Evolutionary conservation across 2,888 invertebrate species (phyloP), one percentile per base, ranked within the genome.

Genomic region (Tachina lurida): DNA sequence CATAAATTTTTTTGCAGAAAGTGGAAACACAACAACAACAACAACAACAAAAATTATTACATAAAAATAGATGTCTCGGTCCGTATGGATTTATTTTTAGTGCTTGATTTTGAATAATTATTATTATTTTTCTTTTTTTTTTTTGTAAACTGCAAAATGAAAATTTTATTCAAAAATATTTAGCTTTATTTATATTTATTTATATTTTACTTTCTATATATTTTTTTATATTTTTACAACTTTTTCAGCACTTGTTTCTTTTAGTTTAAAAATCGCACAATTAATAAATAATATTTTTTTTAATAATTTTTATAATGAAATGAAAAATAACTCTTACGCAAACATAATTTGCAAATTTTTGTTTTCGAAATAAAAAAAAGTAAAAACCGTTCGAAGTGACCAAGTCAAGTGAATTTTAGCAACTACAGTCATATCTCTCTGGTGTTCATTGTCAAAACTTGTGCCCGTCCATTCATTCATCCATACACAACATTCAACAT

Each of bases 1-100:
- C 31, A 31, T 31, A n/a, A n/a, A 31, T 7, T 7, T 31, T 63
- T 56, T 41, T n/a, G 68, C 39, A 60, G 49, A 77, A 60, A 49
- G n/a, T 56, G 74, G 3, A 41, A 47, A 77, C 43, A 67, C 15
- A 49, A n/a, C n/a, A n/a, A n/a, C n/a, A n/a, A n/a, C 9, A 65
- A 22, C 31, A 31, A 31, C 31, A 31, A 31, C 31, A 45, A 58
- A 74, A 60, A 88, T 89, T 91, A 90, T 91, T 91, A 91, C 91
- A 91, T 91, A 91, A 91, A 81, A 74, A 90, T 89, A 90, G 89
- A 88, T 88, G 90, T 90, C 91, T 90, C 90, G 90, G 87, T 91
- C 92, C 91, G 90, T 88, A 88, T 89, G 89, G 86, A 89, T 90
- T 90, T 91, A 91, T 91, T 91, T 91, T 90, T 91, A 91, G 91